Evolutionary conservation across 2,888 invertebrate species (phyloP), one percentile per base, ranked within the genome.

Genomic region (Aphidius colemani): DNA sequence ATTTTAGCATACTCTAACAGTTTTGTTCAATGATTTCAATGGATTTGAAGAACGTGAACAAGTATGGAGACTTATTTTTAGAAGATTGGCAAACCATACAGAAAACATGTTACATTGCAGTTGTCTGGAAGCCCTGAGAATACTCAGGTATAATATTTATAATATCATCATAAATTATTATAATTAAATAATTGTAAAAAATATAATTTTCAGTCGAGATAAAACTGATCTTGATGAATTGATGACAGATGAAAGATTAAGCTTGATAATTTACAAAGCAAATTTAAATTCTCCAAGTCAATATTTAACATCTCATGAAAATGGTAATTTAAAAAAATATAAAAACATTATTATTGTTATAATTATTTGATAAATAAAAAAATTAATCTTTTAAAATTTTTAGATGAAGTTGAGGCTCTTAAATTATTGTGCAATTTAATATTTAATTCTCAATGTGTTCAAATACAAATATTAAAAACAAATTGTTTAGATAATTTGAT

Each of bases 371-470:
- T 39, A 18, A n/a, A 53, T 49, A 63, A 51, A 30, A 18, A 53
- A 63, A 45, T 61, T 67, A 41, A 51, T 60, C n/a, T 50, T 40
- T 7, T 45, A 11, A 65, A 51, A 7, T 44, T 49, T 10, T 49
- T 30, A 39, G 84, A 88, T 39, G 86, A 86, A 3, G 84, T 92
- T 7, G 96, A 96, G 83, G 91, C 94, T 0, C 84, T 93, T 61
- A 97, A 96, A 83, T 90, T 95, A 77, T 84, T 97, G 8, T 95
- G 93, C 79, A 98, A 98, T 82, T 85, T 97, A 70, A 86, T 95
- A 61, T 96, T 88, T 78, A 94, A 96, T 79, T 90, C 90, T 77
- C 72, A 78, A 3, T 85, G 85, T 59, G 88, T 89, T 8, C 89
- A 90, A 71, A 83, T 84, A 51, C 82, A 87, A 69, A 65, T 77